Evolutionary conservation across 2,797 vertebrate genomes (phyloP).

Genomic region (Nasua narica): DNA sequence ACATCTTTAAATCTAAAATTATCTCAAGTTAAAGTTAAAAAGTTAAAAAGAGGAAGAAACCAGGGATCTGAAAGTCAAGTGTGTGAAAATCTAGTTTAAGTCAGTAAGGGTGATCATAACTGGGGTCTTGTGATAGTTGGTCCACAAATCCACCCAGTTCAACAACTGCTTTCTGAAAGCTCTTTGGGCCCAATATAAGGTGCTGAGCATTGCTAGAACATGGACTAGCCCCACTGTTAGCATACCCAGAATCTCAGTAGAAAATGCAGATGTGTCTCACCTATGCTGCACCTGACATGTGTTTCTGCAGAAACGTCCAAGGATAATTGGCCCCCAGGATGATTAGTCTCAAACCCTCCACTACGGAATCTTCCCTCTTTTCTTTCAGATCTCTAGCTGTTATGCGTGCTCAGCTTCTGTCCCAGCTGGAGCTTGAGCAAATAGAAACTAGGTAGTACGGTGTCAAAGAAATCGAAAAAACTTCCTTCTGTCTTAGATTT

Average conservation of each 20-base stretch:
- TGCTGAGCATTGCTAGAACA: not conserved
- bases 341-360: not conserved
- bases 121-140: not conserved
- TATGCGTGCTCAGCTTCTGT: not conserved
- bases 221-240: fast-evolving
- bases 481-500: not conserved
- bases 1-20: not conserved
- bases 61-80: not conserved
- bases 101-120: not conserved
- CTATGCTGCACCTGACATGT: not conserved
- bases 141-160: not conserved
- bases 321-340: not conserved
- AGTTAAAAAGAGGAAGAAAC: not conserved
- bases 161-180: not conserved
- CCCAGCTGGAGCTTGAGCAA: not conserved
- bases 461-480: not conserved
- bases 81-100: not conserved
- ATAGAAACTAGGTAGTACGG: not conserved
- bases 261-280: not conserved
- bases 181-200: not conserved
- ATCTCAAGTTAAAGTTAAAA: constrained; percentile 5
- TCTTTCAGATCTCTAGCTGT: not conserved
- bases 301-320: not conserved
- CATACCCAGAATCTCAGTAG: not conserved
- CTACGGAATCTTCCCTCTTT: not conserved